Evolutionary conservation across 2,888 invertebrate species (phyloP).

Genomic region (Drosophila paucipuncta): DNA sequence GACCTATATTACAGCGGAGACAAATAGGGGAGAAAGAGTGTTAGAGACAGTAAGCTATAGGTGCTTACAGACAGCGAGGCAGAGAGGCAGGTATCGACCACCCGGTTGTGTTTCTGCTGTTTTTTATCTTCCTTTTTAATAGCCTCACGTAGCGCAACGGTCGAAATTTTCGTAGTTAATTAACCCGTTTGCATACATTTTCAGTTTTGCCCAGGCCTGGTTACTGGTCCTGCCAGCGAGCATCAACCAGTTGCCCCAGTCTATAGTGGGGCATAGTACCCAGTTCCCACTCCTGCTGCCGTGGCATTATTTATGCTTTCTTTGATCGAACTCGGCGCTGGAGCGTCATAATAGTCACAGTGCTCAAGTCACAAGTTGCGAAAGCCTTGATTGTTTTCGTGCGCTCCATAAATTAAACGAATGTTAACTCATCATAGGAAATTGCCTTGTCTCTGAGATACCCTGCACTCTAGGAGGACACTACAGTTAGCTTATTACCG

Average conservation of each 20-base stretch:
- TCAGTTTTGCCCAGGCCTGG: conserved; percentile 28
- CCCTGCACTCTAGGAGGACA: neutral
- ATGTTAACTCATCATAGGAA: conserved; percentile 61
- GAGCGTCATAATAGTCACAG: conserved; percentile 75
- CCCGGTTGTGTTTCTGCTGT: conserved; percentile 46
- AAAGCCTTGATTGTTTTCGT: conserved; percentile 68
- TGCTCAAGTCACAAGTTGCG: conserved; percentile 25
- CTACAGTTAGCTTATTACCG: neutral
- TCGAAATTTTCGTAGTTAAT: conserved; percentile 76
- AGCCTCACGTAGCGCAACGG: conserved; percentile 60
- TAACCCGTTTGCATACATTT: conserved; percentile 83
- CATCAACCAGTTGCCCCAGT: conserved; percentile 50
- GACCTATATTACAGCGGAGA: conserved; percentile 53
- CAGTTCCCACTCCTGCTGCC: conserved; percentile 38
- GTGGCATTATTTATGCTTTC: conserved; percentile 78
- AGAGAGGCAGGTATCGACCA: conserved; percentile 50
- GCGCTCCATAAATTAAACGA: conserved; percentile 71
- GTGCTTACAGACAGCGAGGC: conserved; percentile 1
- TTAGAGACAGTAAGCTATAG: conserved; percentile 15
- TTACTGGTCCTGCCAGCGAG: conserved; percentile 53
- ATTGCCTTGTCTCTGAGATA: conserved; percentile 51
- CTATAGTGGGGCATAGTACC: conserved; percentile 3
- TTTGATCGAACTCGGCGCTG: conserved; percentile 77
- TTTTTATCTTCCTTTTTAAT: conserved; percentile 44
- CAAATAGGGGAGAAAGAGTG: conserved; percentile 21